Conservation (phyloP, 2,113 vertebrate genomes). For the Vulpes ferrilata region DNA sequence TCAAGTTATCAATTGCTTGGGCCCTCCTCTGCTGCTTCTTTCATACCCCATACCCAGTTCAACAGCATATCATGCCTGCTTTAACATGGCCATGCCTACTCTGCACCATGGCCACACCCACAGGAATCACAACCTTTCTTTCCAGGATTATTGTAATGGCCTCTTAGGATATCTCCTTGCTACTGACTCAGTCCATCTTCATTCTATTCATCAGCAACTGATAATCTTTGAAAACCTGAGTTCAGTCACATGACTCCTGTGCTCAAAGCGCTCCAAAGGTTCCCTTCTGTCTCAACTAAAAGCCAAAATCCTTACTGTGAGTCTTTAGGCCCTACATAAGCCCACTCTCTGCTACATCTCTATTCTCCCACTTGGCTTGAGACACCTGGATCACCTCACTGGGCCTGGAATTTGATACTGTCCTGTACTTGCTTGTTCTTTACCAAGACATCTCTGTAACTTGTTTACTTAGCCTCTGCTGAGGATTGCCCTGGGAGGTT, state of each 20-base stretch:
- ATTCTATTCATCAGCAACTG: too few species aligned
- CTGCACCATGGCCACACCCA: accelerated
- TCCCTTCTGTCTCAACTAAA: not conserved
- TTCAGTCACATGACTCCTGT: too few species aligned
- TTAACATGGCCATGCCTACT: not conserved
- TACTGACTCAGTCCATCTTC: not conserved
- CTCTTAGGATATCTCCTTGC: not conserved
- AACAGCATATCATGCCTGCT: accelerated
- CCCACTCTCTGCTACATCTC: not conserved
- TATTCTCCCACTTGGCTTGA: not conserved
- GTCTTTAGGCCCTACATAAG: not conserved
- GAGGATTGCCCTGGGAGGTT: not conserved
- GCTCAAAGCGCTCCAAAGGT: not conserved
- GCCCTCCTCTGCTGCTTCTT: not conserved
- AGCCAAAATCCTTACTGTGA: not conserved
- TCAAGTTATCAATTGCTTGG: not conserved
- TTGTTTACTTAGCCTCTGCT: not conserved
- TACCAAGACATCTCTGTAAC: accelerated
- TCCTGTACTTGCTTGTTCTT: not conserved
- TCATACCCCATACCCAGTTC: not conserved
- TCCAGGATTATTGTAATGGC: not conserved
- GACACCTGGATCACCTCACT: not conserved
- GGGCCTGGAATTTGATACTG: too few species aligned
- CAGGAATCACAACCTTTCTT: not conserved
- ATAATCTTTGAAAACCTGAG: not conserved